These are phyloP conservation scores for Volucella bombylans DNA, from an alignment of 2,888 invertebrate genomes.

Conservation along the genomic window DNA sequence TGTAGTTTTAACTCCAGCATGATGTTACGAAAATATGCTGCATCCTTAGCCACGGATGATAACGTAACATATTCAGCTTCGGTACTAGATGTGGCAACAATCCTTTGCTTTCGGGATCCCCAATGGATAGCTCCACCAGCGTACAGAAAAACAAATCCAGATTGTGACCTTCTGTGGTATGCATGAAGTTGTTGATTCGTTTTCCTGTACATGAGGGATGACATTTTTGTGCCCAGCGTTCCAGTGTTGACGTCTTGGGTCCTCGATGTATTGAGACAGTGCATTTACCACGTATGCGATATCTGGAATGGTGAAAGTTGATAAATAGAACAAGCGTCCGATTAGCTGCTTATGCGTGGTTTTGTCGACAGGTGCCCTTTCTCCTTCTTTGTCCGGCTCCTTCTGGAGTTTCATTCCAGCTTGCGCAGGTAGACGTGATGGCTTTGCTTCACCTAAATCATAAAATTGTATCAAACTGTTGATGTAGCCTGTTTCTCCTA, in stretches of 20 bases:
- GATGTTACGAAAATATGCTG: too few relatives aligned
- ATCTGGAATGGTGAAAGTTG: conserved; percentile 53
- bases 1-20: too few relatives aligned
- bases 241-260: too few relatives aligned
- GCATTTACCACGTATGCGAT: conserved; percentile 43
- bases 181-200: too few relatives aligned
- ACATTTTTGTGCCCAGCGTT: neutral
- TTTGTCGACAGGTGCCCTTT: conserved; percentile 35
- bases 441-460: conserved; percentile 28
- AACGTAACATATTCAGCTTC: neutral
- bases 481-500: conserved; percentile 38
- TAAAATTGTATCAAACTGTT: conserved; percentile 37
- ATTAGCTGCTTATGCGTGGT: conserved; percentile 28
- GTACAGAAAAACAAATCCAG: too few relatives aligned
- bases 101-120: too few relatives aligned
- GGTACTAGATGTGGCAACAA: too few relatives aligned
- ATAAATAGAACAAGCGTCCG: conserved; percentile 41
- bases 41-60: conserved; percentile 38
- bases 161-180: too few relatives aligned
- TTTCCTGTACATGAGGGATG: too few relatives aligned
- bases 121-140: too few relatives aligned
- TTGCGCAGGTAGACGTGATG: too few relatives aligned
- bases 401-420: conserved; percentile 38
- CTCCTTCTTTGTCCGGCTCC: conserved; percentile 33
- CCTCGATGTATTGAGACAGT: conserved; percentile 13